Evolutionary conservation across 2,113 vertebrate genomes (phyloP), one percentile per base, ranked within the genome.

Genomic region (Lota lota): DNA sequence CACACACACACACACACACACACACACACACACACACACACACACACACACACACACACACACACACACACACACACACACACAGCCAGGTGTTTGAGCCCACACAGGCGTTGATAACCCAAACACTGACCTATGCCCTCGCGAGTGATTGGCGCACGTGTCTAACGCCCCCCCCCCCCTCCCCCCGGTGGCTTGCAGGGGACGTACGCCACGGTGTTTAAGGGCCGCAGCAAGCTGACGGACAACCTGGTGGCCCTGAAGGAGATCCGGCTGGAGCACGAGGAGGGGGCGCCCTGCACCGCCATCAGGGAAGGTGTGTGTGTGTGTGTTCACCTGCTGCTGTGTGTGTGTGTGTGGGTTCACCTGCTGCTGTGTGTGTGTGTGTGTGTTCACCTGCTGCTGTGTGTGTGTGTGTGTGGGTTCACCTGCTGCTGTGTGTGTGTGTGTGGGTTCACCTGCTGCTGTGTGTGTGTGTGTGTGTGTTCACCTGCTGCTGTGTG

Each of bases 241-340:
- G 96, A 98, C 88, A 98, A 98, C 81, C 88, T 98, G 22, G 96
- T 98, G 87, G 96, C 96, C 22, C 89, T 98, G 85, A 98, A 98
- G 88, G 96, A 98, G 91, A 98, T 98, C 72, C 88, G 96, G 15
- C 87, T 98, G 74, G 96, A 98, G 77, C 96, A 98, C 1, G 96
- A 98, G 84, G 96, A 98, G 73, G 96, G 96, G 60, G 96, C 96
- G 1, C 96, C 95, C 0, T 97, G 96, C 79, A 97, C 96, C 57
- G 96, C 96, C 50, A 98, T 98, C 82, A 90, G 96, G 92, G 96
- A 98, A 94, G 96, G 96, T 98, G 58, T 16, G 40, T 47, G 5
- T 14, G 40, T 47, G 40, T 47, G 40, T 47, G 40, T 14, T 10
- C 1, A 40, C 24, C 24, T 24, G 2, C 24, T 24, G 24, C 24